Conservation (phyloP, 2,888 invertebrate genomes). For the Aporophyla nigra region DNA sequence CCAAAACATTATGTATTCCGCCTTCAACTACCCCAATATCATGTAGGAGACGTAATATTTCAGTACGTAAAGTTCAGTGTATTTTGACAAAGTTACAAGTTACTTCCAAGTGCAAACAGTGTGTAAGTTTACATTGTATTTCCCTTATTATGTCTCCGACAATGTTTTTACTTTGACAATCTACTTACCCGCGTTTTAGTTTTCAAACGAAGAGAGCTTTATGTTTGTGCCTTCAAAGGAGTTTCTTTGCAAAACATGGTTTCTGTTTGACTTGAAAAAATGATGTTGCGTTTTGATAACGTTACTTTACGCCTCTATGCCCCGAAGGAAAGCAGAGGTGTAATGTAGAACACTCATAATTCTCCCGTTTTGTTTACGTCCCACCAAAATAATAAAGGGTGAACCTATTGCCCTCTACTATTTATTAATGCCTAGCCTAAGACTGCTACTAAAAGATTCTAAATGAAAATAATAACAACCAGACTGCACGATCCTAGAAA, state of each 20-base stretch:
- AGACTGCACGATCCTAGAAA: no score
- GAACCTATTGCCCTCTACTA: no score
- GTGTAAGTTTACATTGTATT: constrained; percentile 26
- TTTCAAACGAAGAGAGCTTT: constrained; percentile 53
- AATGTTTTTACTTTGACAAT: constrained; percentile 69
- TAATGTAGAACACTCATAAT: no score
- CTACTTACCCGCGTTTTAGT: constrained; percentile 62
- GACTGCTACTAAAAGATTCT: no score
- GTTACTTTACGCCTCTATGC: no score
- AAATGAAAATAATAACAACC: no score
- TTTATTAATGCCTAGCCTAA: no score
- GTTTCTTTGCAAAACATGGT: constrained; percentile 40
- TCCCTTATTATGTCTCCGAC: constrained; percentile 50
- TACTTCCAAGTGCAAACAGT: constrained; percentile 15
- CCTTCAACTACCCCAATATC: not conserved
- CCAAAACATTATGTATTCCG: constrained; percentile 3
- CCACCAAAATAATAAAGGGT: not conserved
- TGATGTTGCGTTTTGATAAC: not conserved
- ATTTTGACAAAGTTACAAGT: constrained; percentile 25
- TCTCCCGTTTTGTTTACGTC: not conserved
- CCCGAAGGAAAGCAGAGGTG: not conserved
- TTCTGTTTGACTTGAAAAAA: constrained; percentile 21
- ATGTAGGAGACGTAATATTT: constrained; percentile 4
- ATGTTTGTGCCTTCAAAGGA: constrained; percentile 50
- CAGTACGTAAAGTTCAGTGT: constrained; percentile 10